Evolutionary conservation across 2,113 vertebrate species (phyloP).

Genomic region (Apodemus sylvaticus): DNA sequence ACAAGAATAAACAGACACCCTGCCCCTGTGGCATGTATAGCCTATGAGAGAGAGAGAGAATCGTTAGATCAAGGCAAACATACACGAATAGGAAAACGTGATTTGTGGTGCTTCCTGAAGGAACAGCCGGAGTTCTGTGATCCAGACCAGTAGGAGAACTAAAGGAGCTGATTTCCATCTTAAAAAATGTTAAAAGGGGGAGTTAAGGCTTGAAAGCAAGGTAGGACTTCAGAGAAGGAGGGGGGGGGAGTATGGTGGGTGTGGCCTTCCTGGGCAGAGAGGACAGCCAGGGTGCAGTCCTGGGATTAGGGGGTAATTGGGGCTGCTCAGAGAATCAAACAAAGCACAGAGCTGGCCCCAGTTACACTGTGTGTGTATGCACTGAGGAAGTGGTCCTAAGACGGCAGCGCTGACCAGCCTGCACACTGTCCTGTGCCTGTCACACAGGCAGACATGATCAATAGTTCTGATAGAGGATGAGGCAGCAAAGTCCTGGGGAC

Average conservation of each 20-base stretch:
- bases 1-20: not conserved
- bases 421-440: not conserved
- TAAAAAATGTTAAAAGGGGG: not conserved
- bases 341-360: too few species aligned
- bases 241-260: not conserved
- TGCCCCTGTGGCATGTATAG: not conserved
- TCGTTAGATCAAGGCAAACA: not conserved
- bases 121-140: not conserved
- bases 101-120: not conserved
- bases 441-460: not conserved
- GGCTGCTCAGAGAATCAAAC: not conserved
- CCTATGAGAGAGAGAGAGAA: not conserved
- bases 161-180: not conserved
- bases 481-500: not conserved
- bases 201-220: not conserved
- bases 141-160: not conserved
- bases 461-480: not conserved
- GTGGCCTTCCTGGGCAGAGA: not conserved
- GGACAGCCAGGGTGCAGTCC: not conserved
- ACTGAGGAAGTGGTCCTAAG: not conserved
- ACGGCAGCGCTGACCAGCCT: too few species aligned
- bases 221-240: not conserved
- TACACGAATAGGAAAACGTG: not conserved
- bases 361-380: not conserved
- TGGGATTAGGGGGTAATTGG: not conserved